Conservation (phyloP, 2,113 vertebrate genomes). For the Spermophilus dauricus region DNA sequence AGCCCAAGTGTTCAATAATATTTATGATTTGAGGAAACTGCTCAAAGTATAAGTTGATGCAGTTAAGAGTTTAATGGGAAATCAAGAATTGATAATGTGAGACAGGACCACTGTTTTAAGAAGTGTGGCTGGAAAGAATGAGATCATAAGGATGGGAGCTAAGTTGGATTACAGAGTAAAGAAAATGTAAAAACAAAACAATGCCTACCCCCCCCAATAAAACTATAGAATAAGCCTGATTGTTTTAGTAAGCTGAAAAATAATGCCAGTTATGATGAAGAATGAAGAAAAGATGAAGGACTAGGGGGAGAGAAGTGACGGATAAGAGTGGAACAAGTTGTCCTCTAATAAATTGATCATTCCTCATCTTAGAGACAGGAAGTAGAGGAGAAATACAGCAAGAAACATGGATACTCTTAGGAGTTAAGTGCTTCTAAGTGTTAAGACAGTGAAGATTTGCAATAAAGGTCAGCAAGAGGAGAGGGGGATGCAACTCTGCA, state of each 20-base stretch:
- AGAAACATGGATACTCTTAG: not conserved
- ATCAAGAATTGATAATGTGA: not conserved
- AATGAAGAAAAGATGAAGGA: not conserved
- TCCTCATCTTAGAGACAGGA: not conserved
- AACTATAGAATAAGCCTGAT: not conserved
- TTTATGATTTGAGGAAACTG: not conserved
- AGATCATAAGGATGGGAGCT: not conserved
- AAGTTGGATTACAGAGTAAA: not conserved
- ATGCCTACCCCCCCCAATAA: not conserved
- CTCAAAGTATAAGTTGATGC: constrained; percentile 3
- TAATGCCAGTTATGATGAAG: not conserved
- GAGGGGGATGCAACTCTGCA: not conserved
- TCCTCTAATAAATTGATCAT: constrained; percentile 22
- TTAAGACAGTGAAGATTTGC: not conserved
- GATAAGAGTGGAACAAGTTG: not conserved
- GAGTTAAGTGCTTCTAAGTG: not conserved
- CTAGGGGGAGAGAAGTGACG: not conserved
- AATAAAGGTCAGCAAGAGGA: not conserved
- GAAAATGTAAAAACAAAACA: not conserved
- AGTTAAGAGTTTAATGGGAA: not conserved
- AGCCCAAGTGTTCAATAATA: not conserved
- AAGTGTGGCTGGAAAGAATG: not conserved
- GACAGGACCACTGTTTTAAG: not conserved
- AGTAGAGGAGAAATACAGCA: not conserved
- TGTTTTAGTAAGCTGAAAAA: constrained; percentile 38